Conservation (phyloP, 2,888 invertebrate species). For the Melinaea menophilus region DNA sequence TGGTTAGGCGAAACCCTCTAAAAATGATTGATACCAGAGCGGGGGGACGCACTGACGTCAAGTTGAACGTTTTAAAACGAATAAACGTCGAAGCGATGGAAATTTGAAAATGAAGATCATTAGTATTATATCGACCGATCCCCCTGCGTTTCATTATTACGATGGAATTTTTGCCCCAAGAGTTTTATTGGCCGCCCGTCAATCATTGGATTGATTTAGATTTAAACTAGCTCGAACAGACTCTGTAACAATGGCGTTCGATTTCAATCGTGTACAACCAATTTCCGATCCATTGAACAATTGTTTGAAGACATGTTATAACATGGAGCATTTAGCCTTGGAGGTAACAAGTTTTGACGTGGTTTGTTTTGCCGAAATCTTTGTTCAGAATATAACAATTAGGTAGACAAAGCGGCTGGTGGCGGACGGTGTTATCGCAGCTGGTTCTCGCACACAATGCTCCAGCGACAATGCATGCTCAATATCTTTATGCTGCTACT, state of each 20-base stretch:
- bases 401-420: conserved; percentile 62
- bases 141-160: conserved; percentile 60
- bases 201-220: conserved; percentile 41
- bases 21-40: conserved; percentile 76
- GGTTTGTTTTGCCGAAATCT: conserved; percentile 69
- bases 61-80: conserved; percentile 67
- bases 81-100: conserved; percentile 71
- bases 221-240: conserved; percentile 24
- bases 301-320: conserved; percentile 75
- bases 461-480: conserved; percentile 64
- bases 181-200: conserved; percentile 50
- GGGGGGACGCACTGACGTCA: conserved; percentile 55
- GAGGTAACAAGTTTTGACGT: conserved; percentile 57
- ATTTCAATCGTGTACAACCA: conserved; percentile 56
- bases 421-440: conserved; percentile 55
- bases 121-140: conserved; percentile 63
- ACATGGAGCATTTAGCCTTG: conserved; percentile 65
- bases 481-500: conserved; percentile 69
- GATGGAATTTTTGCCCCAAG: conserved; percentile 49
- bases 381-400: conserved; percentile 73
- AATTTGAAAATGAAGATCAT: conserved; percentile 74
- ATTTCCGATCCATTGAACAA: conserved; percentile 69
- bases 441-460: conserved; percentile 57
- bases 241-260: conserved; percentile 50
- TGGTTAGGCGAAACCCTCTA: conserved; percentile 78